Percentiles rank a stretch among this genome's conserved stretches.
Conservation (phyloP, 1,140 invertebrate genomes). For the Papilio glaucus region DNA sequence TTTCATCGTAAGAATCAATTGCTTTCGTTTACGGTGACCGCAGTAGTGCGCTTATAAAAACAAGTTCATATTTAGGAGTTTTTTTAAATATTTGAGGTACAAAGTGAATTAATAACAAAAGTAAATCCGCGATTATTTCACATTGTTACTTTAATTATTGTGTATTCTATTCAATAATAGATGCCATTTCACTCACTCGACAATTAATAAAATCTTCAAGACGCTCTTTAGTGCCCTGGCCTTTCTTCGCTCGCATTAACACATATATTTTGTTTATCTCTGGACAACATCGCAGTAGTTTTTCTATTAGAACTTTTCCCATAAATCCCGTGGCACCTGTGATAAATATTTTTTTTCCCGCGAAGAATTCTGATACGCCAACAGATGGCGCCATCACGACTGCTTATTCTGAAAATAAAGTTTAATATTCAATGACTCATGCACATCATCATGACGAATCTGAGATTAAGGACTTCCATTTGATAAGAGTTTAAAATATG, state of each 20-base stretch:
- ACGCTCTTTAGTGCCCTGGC: constrained; percentile 87
- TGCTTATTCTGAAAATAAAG: constrained; percentile 30
- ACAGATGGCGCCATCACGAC: constrained; percentile 65
- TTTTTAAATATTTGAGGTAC: too few relatives aligned
- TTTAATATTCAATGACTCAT: too few relatives aligned
- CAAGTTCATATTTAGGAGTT: too few relatives aligned
- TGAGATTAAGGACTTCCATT: too few relatives aligned
- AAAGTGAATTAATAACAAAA: too few relatives aligned
- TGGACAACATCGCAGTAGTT: constrained; percentile 90
- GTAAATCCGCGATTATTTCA: too few relatives aligned
- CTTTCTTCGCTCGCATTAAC: constrained; percentile 91
- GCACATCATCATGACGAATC: too few relatives aligned
- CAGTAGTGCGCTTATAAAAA: too few relatives aligned
- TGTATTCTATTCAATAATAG: constrained; percentile 25
- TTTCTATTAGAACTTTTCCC: constrained; percentile 94
- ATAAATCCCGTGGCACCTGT: constrained; percentile 90
- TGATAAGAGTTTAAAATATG: too few relatives aligned
- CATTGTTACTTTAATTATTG: too few relatives aligned
- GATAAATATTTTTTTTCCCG: constrained; percentile 78
- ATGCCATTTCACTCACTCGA: constrained; percentile 65
- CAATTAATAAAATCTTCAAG: constrained; percentile 86
- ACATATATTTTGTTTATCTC: constrained; percentile 90
- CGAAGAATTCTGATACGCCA: constrained; percentile 70
- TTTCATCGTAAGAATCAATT: too few relatives aligned
- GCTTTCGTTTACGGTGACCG: too few relatives aligned